Conservation (phyloP, 2,113 vertebrate species). For the Scomber colias region DNA sequence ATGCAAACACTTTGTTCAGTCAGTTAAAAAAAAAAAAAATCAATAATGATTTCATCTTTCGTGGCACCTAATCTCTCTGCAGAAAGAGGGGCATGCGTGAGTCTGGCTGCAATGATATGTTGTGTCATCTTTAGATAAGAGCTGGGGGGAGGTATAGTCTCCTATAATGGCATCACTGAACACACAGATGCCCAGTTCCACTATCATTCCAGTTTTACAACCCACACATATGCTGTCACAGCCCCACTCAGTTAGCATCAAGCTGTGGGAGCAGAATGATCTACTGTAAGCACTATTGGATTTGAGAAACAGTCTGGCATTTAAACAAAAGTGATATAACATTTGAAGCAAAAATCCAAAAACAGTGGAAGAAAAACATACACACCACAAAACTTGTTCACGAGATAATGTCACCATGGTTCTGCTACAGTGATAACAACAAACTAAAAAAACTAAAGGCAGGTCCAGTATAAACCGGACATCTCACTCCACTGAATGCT, state of each 20-base stretch:
- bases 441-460: neutral
- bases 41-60: slow-evolving; percentile 45
- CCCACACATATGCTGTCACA: slow-evolving; percentile 78
- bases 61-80: slow-evolving; percentile 32
- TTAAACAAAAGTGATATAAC: slow-evolving; percentile 51
- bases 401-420: neutral
- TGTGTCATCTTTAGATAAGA: slow-evolving; percentile 74
- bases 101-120: slow-evolving; percentile 48
- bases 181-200: slow-evolving; percentile 73
- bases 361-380: neutral
- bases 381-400: neutral
- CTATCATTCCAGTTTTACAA: slow-evolving; percentile 73
- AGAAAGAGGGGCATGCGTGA: slow-evolving; percentile 50
- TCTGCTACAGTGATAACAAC: neutral
- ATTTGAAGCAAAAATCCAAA: slow-evolving; percentile 22
- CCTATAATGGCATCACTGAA: slow-evolving; percentile 63
- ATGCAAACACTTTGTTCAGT: slow-evolving; percentile 21
- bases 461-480: neutral
- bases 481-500: slow-evolving; percentile 5
- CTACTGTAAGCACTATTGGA: slow-evolving; percentile 61
- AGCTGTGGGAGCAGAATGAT: slow-evolving; percentile 72
- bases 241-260: slow-evolving; percentile 64
- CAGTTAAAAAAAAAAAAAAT: slow-evolving; percentile 2
- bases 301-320: slow-evolving; percentile 61
- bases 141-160: slow-evolving; percentile 56